These are phyloP conservation scores for Myripristis jacobus DNA, from an alignment of 2,797 vertebrate genomes.

Conservation along the genomic window DNA sequence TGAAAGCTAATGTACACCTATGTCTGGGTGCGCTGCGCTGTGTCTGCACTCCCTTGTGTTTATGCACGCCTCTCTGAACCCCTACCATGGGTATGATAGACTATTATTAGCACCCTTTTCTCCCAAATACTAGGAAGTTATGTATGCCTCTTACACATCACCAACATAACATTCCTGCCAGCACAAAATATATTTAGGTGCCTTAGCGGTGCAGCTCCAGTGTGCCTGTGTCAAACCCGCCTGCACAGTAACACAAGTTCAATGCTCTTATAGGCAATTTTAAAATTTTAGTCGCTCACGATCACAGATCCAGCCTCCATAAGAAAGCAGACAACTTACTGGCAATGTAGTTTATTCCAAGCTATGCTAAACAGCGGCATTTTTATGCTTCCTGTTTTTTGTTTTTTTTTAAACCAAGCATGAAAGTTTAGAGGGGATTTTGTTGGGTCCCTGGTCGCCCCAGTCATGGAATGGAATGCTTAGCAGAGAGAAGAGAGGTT, in stretches of 20 bases:
- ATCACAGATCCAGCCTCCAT: constrained; percentile 18
- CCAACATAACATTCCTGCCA: constrained; percentile 37
- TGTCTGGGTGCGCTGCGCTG: constrained; percentile 13
- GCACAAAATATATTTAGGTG: constrained; percentile 41
- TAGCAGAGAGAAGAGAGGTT: too few relatives aligned
- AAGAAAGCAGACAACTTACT: too few relatives aligned
- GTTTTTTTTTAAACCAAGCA: not conserved
- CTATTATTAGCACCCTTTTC: constrained; percentile 46
- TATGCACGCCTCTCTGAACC: constrained; percentile 27
- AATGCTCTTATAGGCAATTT: too few relatives aligned
- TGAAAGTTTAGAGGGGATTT: constrained; percentile 35
- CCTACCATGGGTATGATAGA: constrained; percentile 13
- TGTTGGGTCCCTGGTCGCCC: constrained; percentile 35
- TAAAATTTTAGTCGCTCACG: constrained; percentile 23
- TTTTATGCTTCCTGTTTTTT: constrained; percentile 23
- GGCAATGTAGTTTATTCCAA: constrained; percentile 21
- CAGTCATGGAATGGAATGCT: constrained; percentile 13
- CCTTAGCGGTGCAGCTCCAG: constrained; percentile 21
- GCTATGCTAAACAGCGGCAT: not conserved
- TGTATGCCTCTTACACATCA: constrained; percentile 57
- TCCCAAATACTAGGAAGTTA: constrained; percentile 33
- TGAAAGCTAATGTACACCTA: constrained; percentile 44
- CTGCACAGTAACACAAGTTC: too few relatives aligned
- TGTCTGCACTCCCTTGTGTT: constrained; percentile 8
- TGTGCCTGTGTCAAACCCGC: constrained; percentile 32